A percentile compares a stretch with the other conserved stretches of the same genome.
Conservation (phyloP, 1,140 invertebrate genomes). For the Aphelenchoides avenae region DNA sequence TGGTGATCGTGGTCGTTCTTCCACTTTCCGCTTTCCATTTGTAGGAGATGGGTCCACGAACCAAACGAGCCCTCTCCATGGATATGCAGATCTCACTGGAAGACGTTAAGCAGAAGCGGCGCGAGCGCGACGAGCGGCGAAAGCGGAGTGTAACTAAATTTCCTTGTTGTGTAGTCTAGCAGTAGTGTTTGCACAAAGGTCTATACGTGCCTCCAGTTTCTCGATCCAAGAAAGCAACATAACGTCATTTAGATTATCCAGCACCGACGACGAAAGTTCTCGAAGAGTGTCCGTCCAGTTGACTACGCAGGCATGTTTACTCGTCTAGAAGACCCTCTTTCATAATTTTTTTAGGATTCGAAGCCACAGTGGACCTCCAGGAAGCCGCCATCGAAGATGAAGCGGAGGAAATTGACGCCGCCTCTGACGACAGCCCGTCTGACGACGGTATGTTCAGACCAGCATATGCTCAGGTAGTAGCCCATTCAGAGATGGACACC, state of each 20-base stretch:
- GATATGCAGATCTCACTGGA: slow-evolving; percentile 55
- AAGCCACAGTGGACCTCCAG: slow-evolving; percentile 56
- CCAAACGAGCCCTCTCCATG: slow-evolving; percentile 52
- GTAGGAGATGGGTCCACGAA: neutral
- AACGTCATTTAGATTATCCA: slow-evolving; percentile 47
- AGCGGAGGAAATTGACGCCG: slow-evolving; percentile 41
- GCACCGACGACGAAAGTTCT: slow-evolving; percentile 49
- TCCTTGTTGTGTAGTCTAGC: slow-evolving; percentile 12
- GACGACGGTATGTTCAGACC: slow-evolving; percentile 29
- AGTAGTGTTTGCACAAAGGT: neutral
- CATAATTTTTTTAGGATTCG: too few species aligned
- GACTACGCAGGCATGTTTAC: slow-evolving; percentile 49
- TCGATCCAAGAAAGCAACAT: slow-evolving; percentile 12
- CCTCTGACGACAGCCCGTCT: slow-evolving; percentile 30
- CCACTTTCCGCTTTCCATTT: slow-evolving; percentile 7
- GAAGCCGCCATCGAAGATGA: slow-evolving; percentile 44
- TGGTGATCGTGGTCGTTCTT: neutral
- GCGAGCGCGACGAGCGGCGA: slow-evolving; percentile 25
- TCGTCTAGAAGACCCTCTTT: too few species aligned
- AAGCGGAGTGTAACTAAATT: slow-evolving; percentile 35
- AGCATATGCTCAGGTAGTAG: neutral
- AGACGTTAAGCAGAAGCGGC: slow-evolving; percentile 16
- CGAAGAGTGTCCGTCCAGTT: slow-evolving; percentile 46
- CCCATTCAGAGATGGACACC: neutral
- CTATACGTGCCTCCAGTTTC: slow-evolving; percentile 4